These are phyloP conservation scores for Hypomesus transpacificus DNA, from an alignment of 2,113 vertebrate genomes.

Conservation along the genomic window DNA sequence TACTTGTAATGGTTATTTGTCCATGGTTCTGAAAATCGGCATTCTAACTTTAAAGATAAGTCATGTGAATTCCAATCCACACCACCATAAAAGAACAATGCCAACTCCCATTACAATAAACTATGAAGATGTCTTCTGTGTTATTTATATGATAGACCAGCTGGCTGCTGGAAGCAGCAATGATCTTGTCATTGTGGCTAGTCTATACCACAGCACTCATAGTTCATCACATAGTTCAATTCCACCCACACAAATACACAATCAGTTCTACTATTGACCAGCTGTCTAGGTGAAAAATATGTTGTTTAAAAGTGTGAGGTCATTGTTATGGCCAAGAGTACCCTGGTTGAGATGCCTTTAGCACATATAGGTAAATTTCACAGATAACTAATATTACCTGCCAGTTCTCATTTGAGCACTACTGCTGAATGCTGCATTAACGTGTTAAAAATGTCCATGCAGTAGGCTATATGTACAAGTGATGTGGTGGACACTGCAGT, in stretches of 20 bases:
- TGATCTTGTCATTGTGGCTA: conserved; percentile 61
- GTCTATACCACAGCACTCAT: conserved; percentile 57
- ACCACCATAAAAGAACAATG: conserved; percentile 27
- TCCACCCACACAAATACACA: conserved; percentile 64
- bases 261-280: conserved; percentile 62
- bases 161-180: conserved; percentile 49
- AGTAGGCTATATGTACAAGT: background rate
- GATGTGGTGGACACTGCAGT: background rate
- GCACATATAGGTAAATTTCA: conserved; percentile 16
- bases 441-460: background rate
- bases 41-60: conserved; percentile 21
- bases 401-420: background rate
- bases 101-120: conserved; percentile 37
- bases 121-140: conserved; percentile 34
- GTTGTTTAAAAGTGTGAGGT: conserved; percentile 47
- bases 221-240: conserved; percentile 62
- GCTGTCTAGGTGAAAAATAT: conserved; percentile 61
- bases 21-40: too few relatives aligned
- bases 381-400: background rate
- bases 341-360: conserved; percentile 7
- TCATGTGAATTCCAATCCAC: conserved; percentile 18
- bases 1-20: background rate
- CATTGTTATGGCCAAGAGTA: conserved; percentile 31
- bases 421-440: background rate
- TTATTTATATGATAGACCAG: conserved; percentile 39